A percentile compares a stretch with the other conserved stretches of the same genome.
Conservation (phyloP, 2,888 invertebrate genomes). For the Cabera pusaria region DNA sequence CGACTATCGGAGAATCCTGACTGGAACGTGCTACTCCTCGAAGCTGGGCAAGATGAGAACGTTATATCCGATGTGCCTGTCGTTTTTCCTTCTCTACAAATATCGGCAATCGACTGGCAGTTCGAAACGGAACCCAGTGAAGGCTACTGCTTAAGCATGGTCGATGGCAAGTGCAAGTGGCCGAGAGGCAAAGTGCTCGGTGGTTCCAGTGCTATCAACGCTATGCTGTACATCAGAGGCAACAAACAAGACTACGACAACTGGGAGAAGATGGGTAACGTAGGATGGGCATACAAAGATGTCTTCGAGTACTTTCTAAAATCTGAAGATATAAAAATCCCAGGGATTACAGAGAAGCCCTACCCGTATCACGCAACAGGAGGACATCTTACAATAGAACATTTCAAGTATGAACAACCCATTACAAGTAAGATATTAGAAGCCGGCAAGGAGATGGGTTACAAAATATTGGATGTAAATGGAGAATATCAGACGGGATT, state of each 20-base stretch:
- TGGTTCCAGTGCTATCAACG: conserved; percentile 93
- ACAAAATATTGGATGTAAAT: conserved; percentile 88
- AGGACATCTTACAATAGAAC: conserved; percentile 89
- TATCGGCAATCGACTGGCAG: conserved; percentile 91
- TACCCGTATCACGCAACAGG: conserved; percentile 88
- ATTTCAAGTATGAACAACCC: conserved; percentile 87
- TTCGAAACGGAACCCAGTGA: conserved; percentile 89
- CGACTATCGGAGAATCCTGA: conserved; percentile 88
- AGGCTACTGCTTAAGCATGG: conserved; percentile 87
- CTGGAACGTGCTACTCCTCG: conserved; percentile 89
- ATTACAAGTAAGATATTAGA: conserved; percentile 87
- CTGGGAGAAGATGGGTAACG: conserved; percentile 90
- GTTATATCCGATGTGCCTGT: conserved; percentile 88
- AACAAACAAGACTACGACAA: conserved; percentile 92
- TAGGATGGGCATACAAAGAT: conserved; percentile 91
- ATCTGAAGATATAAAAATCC: conserved; percentile 90
- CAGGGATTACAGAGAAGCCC: conserved; percentile 77
- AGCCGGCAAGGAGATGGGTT: conserved; percentile 88
- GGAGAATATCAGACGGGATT: conserved; percentile 92
- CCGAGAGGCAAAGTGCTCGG: conserved; percentile 91
- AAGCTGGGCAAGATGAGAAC: conserved; percentile 91
- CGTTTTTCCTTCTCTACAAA: conserved; percentile 87
- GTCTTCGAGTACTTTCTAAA: conserved; percentile 91
- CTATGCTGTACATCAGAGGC: conserved; percentile 94
- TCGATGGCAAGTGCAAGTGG: conserved; percentile 86